These are phyloP conservation scores for Drosophila ochracea DNA, from an alignment of 2,888 invertebrate genomes.

Conservation along the genomic window DNA sequence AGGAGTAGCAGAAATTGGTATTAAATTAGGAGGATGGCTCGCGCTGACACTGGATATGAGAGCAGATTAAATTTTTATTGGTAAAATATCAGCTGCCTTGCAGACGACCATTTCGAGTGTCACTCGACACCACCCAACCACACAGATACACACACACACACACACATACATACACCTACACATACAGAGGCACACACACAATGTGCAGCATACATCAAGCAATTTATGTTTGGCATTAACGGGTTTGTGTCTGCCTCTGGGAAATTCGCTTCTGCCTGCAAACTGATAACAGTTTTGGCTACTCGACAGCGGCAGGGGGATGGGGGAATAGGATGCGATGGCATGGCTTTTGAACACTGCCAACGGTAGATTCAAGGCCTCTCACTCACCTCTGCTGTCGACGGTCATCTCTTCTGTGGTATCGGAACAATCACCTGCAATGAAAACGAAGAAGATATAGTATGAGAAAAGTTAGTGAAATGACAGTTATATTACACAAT, in stretches of 20 bases:
- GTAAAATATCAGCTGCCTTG: conserved; percentile 69
- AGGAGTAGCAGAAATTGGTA: conserved; percentile 45
- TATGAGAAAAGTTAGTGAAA: not conserved
- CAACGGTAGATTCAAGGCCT: conserved; percentile 3
- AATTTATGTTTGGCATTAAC: conserved; percentile 77
- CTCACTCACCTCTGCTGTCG: conserved; percentile 84
- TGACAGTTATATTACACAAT: not conserved
- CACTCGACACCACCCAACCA: conserved; percentile 8
- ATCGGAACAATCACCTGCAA: conserved; percentile 85
- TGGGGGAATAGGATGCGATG: not conserved
- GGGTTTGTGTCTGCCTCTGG: conserved; percentile 61
- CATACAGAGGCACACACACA: not conserved
- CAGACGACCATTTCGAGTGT: conserved; percentile 31
- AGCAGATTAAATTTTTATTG: conserved; percentile 82
- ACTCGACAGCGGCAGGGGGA: conserved; percentile 9
- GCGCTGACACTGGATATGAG: conserved; percentile 57
- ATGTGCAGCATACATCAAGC: conserved; percentile 24
- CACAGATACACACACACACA: not conserved
- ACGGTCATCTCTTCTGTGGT: conserved; percentile 85
- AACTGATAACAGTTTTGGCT: conserved; percentile 55
- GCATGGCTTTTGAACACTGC: not conserved
- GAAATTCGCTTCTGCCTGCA: conserved; percentile 53
- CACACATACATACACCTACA: not conserved
- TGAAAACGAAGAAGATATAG: conserved; percentile 13
- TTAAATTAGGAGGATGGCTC: conserved; percentile 63